Conservation (phyloP, 1,140 invertebrate species). For the Drosophila serrata region DNA sequence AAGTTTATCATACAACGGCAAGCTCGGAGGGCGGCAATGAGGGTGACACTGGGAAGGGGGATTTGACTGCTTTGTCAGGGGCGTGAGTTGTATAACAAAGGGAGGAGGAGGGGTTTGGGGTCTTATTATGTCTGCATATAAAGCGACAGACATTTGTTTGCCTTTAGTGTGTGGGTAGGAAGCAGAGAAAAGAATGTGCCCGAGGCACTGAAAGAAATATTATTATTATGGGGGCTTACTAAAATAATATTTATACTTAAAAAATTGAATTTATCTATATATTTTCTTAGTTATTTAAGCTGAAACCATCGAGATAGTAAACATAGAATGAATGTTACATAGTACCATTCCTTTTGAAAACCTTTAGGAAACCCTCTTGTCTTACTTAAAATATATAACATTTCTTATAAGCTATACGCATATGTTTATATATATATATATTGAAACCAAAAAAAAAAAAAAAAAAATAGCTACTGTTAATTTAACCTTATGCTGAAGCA, state of each 20-base stretch:
- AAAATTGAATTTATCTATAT: too few species aligned
- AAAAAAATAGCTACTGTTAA: too few species aligned
- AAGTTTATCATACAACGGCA: constrained; percentile 76
- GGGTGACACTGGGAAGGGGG: constrained; percentile 25
- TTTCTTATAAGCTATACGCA: too few species aligned
- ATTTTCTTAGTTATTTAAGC: too few species aligned
- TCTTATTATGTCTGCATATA: constrained; percentile 73
- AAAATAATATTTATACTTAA: not conserved
- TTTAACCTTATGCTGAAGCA: too few species aligned
- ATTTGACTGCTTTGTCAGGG: constrained; percentile 5
- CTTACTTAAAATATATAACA: too few species aligned
- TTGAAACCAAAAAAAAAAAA: too few species aligned
- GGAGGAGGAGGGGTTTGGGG: not conserved
- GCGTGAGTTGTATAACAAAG: constrained; percentile 57
- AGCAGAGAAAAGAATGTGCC: not conserved
- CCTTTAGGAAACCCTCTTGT: too few species aligned
- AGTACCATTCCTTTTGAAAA: too few species aligned
- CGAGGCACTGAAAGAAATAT: constrained; percentile 9
- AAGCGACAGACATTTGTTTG: constrained; percentile 68
- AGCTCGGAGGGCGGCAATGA: constrained; percentile 43
- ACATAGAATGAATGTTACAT: too few species aligned
- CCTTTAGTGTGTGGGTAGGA: constrained; percentile 5
- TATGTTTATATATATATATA: too few species aligned
- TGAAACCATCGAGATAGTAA: too few species aligned
- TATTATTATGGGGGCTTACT: not conserved